These are phyloP conservation scores for Thalpophila matura DNA, from an alignment of 2,888 invertebrate genomes.

Conservation along the genomic window DNA sequence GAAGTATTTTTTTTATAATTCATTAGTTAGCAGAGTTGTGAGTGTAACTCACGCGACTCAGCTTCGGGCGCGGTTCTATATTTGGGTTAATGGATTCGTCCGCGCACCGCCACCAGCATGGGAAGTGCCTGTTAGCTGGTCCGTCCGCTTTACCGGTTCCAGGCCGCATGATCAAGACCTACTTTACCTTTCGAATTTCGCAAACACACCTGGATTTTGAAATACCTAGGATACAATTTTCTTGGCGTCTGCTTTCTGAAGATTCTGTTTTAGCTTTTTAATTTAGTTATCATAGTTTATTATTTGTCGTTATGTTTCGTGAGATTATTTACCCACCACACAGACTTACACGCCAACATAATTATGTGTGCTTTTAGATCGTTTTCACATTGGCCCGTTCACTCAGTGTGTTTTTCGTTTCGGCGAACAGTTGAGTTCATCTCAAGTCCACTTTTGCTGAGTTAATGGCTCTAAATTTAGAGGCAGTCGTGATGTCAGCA, in stretches of 20 bases:
- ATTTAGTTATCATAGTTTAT: neutral
- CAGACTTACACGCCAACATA: neutral
- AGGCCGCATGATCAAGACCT: slow-evolving; percentile 56
- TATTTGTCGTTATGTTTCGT: neutral
- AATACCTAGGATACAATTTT: neutral
- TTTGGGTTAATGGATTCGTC: slow-evolving; percentile 91
- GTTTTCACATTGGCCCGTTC: neutral
- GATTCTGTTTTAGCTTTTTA: neutral
- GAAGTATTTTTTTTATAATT: slow-evolving; percentile 28
- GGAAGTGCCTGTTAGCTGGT: slow-evolving; percentile 88
- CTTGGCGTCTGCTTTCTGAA: neutral
- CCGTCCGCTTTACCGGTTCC: slow-evolving; percentile 77
- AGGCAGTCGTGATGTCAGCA: slow-evolving; percentile 77
- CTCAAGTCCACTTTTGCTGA: slow-evolving; percentile 72
- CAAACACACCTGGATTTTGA: slow-evolving; percentile 7
- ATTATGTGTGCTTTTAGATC: slow-evolving; percentile 9
- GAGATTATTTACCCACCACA: neutral
- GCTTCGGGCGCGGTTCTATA: slow-evolving; percentile 88
- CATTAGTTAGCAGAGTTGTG: slow-evolving; percentile 57
- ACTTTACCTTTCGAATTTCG: slow-evolving; percentile 54
- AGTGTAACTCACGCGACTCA: slow-evolving; percentile 76
- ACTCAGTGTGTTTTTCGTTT: slow-evolving; percentile 39
- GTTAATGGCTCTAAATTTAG: slow-evolving; percentile 81
- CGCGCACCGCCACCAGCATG: slow-evolving; percentile 83
- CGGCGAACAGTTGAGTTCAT: slow-evolving; percentile 61